Base-by-base conservation (phyloP, 2,888 invertebrate genomes). In the Gryllus longicercus region DNA sequence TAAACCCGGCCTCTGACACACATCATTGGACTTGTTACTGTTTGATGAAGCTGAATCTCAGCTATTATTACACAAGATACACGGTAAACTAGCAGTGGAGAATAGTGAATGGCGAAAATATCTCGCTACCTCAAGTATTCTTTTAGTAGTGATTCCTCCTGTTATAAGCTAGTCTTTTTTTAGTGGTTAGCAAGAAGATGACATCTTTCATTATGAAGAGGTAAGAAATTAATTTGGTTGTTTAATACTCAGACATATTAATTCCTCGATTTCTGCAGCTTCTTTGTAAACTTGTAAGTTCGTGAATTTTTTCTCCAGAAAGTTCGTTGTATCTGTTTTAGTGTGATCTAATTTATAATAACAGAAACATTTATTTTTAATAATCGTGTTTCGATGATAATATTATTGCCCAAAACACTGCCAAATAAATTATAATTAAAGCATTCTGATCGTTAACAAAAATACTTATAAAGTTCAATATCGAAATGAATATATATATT, bases 11-110 rank as follows among this genome's bases (percentile, higher is more conserved):
- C 63, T 63, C 63, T 63, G 63, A 63, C 63, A 63, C 63, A n/a
- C 63, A 63, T 63, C 80, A 79, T 78, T 81, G 81, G 81, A 80
- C 77, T 25, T 78, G 79, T 51, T 81, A 76, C 50, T 74, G 81
- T 80, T 76, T 80, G 50, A 80, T 81, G 51, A 81, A 77, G 25
- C 77, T 81, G n/a, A 79, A 50, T 21, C 76, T 80, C 25, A 80
- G 81, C 74, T 81, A 81, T 77, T 81, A 81, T 63, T 81, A 81
- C 75, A 79, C 80, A 23, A 74, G 80, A 1, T 81, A 80, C 38
- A 79, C 78, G 25, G 80, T 79, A 21, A 80, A 78, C 79, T 79
- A 80, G 76, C 63, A 25, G 10, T 12, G 14, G 25, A 25, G 14
- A 12, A 51, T n/a, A 38, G 77, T 76, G 50, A 76, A 74, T 79